These are phyloP conservation scores for Chrysodeixis includens DNA, from an alignment of 2,888 invertebrate genomes.

Conservation along the genomic window DNA sequence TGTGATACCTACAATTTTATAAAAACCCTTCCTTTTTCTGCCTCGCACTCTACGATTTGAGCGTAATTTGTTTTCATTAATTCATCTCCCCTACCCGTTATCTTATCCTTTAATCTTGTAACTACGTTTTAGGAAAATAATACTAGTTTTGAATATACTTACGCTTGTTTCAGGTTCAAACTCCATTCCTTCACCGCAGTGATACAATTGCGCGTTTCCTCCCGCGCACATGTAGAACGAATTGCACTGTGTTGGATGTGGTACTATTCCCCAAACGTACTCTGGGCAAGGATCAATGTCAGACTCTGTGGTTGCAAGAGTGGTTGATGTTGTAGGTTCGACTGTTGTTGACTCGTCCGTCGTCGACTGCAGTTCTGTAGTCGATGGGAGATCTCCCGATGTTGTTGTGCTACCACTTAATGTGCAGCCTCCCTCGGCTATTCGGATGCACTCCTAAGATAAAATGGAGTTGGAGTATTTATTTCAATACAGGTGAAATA, in stretches of 20 bases:
- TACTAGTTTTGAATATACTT: constrained; percentile 20
- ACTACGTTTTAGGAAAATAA: no score
- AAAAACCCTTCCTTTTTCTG: no score
- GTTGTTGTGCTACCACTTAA: constrained; percentile 26
- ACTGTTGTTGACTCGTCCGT: constrained; percentile 16
- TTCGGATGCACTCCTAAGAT: constrained; percentile 33
- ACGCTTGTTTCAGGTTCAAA: constrained; percentile 54
- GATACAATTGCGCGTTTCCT: constrained; percentile 39
- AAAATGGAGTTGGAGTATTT: background rate
- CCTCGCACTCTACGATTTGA: no score
- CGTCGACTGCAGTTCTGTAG: constrained; percentile 28
- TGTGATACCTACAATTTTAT: no score
- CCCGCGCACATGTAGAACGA: constrained; percentile 54
- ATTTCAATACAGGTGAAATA: background rate
- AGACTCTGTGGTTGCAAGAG: background rate
- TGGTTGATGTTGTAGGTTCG: background rate
- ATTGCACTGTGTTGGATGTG: constrained; percentile 29
- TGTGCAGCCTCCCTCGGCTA: constrained; percentile 51
- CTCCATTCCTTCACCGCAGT: constrained; percentile 58
- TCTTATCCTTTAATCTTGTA: no score
- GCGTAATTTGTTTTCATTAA: no score
- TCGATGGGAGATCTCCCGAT: constrained; percentile 26
- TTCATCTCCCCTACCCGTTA: no score
- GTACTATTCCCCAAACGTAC: constrained; percentile 36
- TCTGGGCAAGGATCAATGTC: constrained; percentile 9